A percentile compares a stretch with the other conserved stretches of the same genome.
Evolutionary conservation across 2,888 invertebrate genomes (phyloP).

Genomic region (Horisme vitalbata): DNA sequence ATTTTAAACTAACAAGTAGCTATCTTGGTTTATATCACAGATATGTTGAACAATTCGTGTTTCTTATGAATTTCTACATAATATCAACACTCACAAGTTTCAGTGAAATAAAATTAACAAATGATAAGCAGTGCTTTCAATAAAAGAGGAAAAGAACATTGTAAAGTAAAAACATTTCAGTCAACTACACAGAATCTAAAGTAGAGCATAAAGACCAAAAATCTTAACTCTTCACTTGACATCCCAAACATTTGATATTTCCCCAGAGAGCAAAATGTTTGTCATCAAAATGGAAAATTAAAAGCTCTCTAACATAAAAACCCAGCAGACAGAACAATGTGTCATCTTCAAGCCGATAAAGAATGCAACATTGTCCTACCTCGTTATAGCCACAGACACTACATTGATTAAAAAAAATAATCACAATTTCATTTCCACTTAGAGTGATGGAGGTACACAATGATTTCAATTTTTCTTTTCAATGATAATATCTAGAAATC

Average conservation of each 20-base stretch:
- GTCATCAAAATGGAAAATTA: conserved; percentile 46
- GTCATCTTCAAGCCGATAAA: conserved; percentile 69
- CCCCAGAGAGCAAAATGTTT: conserved; percentile 67
- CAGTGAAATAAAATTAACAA: conserved; percentile 21
- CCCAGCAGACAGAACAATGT: conserved; percentile 62
- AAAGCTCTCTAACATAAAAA: conserved; percentile 55
- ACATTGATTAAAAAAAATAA: conserved; percentile 29
- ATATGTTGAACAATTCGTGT: conserved; percentile 42
- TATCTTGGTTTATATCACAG: conserved; percentile 57
- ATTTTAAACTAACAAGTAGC: conserved; percentile 39
- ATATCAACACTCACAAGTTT: conserved; percentile 10
- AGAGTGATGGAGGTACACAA: conserved; percentile 38
- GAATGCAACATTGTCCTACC: conserved; percentile 60
- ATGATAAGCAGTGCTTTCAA: conserved; percentile 29
- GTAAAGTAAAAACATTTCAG: conserved; percentile 1
- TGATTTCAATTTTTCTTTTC: conserved; percentile 19
- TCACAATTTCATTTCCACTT: conserved; percentile 32
- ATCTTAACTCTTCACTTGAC: conserved; percentile 76
- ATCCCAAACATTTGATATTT: conserved; percentile 57
- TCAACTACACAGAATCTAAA: background rate
- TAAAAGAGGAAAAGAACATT: too few species aligned
- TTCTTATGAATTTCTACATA: conserved; percentile 21
- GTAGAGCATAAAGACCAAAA: conserved; percentile 51
- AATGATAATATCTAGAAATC: conserved; percentile 28
- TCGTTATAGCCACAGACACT: conserved; percentile 65